phyloP scores from a whole-genome alignment of 2,888 invertebrate genomes.

The Seira musarum region DNA sequence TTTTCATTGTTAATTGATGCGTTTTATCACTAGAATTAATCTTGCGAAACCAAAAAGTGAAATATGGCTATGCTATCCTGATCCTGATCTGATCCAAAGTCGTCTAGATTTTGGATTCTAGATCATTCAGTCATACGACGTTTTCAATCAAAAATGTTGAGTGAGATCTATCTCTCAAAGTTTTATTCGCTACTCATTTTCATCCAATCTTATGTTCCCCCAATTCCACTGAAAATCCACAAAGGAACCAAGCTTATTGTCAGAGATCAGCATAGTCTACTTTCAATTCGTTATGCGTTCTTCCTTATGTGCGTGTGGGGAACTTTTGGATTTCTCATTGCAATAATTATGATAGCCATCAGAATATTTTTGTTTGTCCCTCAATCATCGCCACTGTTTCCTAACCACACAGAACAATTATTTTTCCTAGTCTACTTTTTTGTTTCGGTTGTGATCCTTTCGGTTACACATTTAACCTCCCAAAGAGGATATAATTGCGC shows the following conservation, averaged over 20 bases:
- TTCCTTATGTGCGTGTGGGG: slow-evolving; percentile 20
- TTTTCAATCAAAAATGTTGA: slow-evolving; percentile 28
- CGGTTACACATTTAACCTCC: slow-evolving; percentile 20
- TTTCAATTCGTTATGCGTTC: slow-evolving; percentile 8
- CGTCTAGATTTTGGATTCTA: no score
- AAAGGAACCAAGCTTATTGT: slow-evolving; percentile 4
- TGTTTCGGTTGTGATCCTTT: slow-evolving; percentile 12
- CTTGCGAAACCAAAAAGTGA: no score
- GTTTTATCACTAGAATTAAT: no score
- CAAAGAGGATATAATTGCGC: slow-evolving; percentile 6
- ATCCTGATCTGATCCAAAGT: no score
- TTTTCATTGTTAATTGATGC: no score
- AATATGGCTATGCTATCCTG: no score
- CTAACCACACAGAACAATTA: not conserved
- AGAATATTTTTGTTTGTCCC: not conserved
- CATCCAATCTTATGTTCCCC: slow-evolving; percentile 11
- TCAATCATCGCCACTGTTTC: not conserved
- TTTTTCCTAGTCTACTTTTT: slow-evolving; percentile 24
- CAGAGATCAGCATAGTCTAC: not conserved
- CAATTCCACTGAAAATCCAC: slow-evolving; percentile 24
- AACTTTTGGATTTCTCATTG: slow-evolving; percentile 4
- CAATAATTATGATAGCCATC: not conserved
- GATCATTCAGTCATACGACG: no score
- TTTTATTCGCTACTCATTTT: slow-evolving; percentile 11
- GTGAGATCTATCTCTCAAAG: slow-evolving; percentile 17